Base-by-base conservation (phyloP, 2,797 vertebrate genomes). In the Trematomus bernacchii region DNA sequence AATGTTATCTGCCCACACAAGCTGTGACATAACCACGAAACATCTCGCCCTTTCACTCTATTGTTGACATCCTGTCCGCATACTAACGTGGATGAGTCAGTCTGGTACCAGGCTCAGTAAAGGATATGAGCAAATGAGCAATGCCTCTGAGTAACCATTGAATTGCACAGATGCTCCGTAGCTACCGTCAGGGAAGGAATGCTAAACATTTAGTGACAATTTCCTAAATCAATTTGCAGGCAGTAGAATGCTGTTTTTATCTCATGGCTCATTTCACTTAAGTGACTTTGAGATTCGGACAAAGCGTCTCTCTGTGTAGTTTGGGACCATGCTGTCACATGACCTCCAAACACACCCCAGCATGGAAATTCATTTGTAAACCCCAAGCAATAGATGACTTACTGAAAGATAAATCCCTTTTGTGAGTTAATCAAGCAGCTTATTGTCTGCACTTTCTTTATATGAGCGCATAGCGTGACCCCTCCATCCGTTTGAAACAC, bases 41-140 rank as follows among this genome's bases (percentile, higher is more conserved):
- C 75, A 79, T 2, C 73, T 51, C 12, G 2, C 69, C 57, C 44
- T 76, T 82, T 83, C 50, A 55, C 71, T 46, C 59, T 18, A 14
- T 73, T 87, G 75, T 61, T 78, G 77, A 86, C 80, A 57, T 88
- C 79, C 77, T 80, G 76, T 61, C 43, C 7, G 1, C 63, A 44
- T 30, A 19, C 62, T 63, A 66, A 13, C 53, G 69, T 67, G 59
- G 71, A 42, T 83, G 88, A 86, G 68, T 85, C 19, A 16, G 50
- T 54, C 67, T 55, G 63, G 55, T 66, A 18, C 53, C 19, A n/a
- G 43, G 23, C 61, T 73, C 10, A 1, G 43, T n/a, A 48, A 55
- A 84, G 82, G 74, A 87, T 74, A 47, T 86, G 86, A 87, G 43
- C 69, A 63, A 77, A 82, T 87, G 86, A 86, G 72, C 44, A 73